Evolutionary conservation across 2,888 invertebrate species (phyloP), one percentile per base, ranked within the genome.

Genomic region (Trissolcus brochymenae): DNA sequence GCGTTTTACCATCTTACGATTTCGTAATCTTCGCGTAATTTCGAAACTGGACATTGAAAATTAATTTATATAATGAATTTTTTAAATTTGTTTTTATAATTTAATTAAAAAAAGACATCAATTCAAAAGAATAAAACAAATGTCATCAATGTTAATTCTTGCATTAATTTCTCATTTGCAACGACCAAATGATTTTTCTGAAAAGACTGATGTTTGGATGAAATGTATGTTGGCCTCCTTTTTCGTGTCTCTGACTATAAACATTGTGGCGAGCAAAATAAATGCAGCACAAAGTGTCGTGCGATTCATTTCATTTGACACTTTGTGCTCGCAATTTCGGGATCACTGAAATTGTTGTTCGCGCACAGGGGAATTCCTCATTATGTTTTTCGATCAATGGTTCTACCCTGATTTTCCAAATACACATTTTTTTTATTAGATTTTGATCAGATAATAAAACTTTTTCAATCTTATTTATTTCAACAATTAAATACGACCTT

Each of bases 221-320:
- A 57, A 57, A 9, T 46, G 35, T 16, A 46, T n/a, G 25, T 21
- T 49, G 43, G 21, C 65, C 57, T 66, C 67, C 67, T 59, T 67
- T 67, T 67, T 59, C 67, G 40, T 67, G 67, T 67, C n/a, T 9
- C 21, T 43, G 9, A 21, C 17, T 57, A 57, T 57, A 41, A 59
- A 35, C 35, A 35, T 35, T 11, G 35, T 40, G 29, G n/a, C 55
- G 41, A 14, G 19, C 7, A 40, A 57, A 66, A 66, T 50, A 57
- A 46, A 43, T 53, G 41, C 17, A n/a, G 40, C 25, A 55, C 50
- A 56, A 65, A 62, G 61, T 65, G 65, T 56, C 14, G 35, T 41
- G 14, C 49, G n/a, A 56, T 55, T 65, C 56, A 65, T 56, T 65
- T 65, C 56, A 29, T 67, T 67, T 67, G 29, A 51, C 41, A 59